These are phyloP conservation scores for Centropus bengalensis DNA, from an alignment of 2,113 vertebrate genomes.

Conservation along the genomic window DNA sequence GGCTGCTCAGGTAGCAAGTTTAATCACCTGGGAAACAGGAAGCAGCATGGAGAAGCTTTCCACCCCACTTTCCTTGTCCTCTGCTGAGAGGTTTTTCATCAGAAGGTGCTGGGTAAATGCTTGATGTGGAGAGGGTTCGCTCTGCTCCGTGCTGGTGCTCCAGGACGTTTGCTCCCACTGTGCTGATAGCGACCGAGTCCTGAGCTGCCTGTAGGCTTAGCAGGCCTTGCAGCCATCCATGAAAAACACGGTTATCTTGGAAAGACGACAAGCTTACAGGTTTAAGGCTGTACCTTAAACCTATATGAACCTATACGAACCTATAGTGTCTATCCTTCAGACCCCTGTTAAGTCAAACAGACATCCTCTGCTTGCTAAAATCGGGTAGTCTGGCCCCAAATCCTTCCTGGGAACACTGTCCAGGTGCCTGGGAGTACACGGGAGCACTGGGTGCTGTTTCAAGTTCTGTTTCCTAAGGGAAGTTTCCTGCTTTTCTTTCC, in stretches of 20 bases:
- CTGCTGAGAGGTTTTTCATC: neutral
- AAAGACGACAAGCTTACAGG: neutral
- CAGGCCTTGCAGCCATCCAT: neutral
- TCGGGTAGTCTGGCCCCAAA: neutral
- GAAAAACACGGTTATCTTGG: neutral
- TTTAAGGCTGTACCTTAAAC: neutral
- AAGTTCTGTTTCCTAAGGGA: neutral
- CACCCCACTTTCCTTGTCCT: neutral
- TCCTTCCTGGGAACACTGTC: neutral
- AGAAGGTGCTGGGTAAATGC: neutral
- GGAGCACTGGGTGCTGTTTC: neutral
- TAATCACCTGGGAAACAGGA: neutral
- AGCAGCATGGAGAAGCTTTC: neutral
- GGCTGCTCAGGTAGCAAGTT: neutral
- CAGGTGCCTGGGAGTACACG: neutral
- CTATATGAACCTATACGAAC: no score
- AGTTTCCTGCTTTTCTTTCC: neutral
- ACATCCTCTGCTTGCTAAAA: neutral
- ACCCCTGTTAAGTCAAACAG: neutral
- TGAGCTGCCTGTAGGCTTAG: neutral
- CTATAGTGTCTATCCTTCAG: neutral
- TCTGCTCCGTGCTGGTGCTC: rapidly evolving
- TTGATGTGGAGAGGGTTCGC: neutral
- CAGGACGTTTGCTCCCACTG: neutral
- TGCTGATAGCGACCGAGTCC: neutral